Evolutionary conservation across 2,797 vertebrate species (phyloP).

Genomic region (Notoglanidium macrostoma): DNA sequence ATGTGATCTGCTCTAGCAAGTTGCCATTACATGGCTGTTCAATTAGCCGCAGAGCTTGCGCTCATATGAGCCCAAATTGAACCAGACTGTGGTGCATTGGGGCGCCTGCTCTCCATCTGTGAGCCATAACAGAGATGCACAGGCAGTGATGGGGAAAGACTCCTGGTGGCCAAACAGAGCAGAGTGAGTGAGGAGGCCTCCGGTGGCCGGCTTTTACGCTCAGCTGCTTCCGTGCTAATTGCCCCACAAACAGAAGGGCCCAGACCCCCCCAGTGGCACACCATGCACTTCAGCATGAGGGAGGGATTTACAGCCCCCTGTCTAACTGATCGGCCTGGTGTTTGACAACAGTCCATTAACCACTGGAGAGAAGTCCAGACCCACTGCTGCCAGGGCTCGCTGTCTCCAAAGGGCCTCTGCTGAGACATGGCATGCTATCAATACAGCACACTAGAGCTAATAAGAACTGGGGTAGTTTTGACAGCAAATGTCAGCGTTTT

Average conservation of each 20-base stretch:
- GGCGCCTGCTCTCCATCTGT: slow-evolving; percentile 60
- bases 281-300: slow-evolving; percentile 36
- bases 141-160: slow-evolving; percentile 58
- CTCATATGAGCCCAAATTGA: slow-evolving; percentile 56
- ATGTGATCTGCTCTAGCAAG: slow-evolving; percentile 49
- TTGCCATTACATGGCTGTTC: slow-evolving; percentile 50
- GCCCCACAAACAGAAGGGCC: slow-evolving; percentile 61
- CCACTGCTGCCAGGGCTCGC: slow-evolving; percentile 58
- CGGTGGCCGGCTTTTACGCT: slow-evolving; percentile 57
- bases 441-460: slow-evolving; percentile 64
- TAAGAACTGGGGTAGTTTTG: slow-evolving; percentile 57
- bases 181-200: slow-evolving; percentile 40
- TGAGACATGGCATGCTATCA: slow-evolving; percentile 62
- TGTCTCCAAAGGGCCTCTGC: slow-evolving; percentile 56
- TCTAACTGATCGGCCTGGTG: slow-evolving; percentile 59
- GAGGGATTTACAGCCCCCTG: slow-evolving; percentile 55
- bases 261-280: slow-evolving; percentile 40
- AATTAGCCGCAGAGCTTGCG: slow-evolving; percentile 56
- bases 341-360: slow-evolving; percentile 66
- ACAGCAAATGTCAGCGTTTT: slow-evolving; percentile 55
- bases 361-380: slow-evolving; percentile 56
- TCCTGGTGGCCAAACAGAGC: slow-evolving; percentile 51
- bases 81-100: slow-evolving; percentile 60
- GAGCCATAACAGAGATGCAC: slow-evolving; percentile 58
- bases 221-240: slow-evolving; percentile 61